Base-by-base conservation (phyloP, 2,888 invertebrate genomes). In the Cataglyphis livida region DNA sequence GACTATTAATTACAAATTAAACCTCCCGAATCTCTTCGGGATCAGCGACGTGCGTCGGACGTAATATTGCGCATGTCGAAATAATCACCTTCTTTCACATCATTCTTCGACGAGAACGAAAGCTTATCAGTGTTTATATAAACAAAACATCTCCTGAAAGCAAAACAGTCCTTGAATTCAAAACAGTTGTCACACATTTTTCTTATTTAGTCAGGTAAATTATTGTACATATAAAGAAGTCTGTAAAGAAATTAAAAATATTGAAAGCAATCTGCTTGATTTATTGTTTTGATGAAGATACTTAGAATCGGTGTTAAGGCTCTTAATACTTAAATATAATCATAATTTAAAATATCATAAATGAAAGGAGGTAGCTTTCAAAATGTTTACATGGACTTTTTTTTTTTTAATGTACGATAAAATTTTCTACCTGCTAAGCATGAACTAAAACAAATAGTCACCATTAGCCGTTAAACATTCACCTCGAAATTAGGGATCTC, bases 1-100 rank as follows among this genome's bases (percentile, higher is more conserved):
- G 85, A 66, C 85, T 85, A 91, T 91, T 92, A 92, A 92, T 91
- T 87, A 81, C 73, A 90, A 90, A 91, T 92, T 92, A 89, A 90
- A 87, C 76, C 87, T 73, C 82, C 81, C 83, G 68, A 91, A 87
- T 91, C 86, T 85, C 86, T 85, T 76, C 74, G 70, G 76, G 57
- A 66, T 71, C 65, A 44, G 5, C 59, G 78, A 70, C 70, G 59
- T 59, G 54, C 44, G 78, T 44, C 32, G 41, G 70, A n/a, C 44
- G 78, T 35, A 79, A 79, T 79, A 79, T 79, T 59, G 57, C 59
- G 25, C 21, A 44, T 6, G 32, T 78, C 32, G 32, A 38, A 41
- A 21, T 28, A 25, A 25, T 41, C 25, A 10, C 0, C 21, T 44
- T 44, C 9, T 15, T 41, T 41, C 78, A 38, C n/a, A 57, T 3